These are phyloP conservation scores for Podocnemis expansa DNA, from an alignment of 2,113 vertebrate genomes.

Conservation along the genomic window DNA sequence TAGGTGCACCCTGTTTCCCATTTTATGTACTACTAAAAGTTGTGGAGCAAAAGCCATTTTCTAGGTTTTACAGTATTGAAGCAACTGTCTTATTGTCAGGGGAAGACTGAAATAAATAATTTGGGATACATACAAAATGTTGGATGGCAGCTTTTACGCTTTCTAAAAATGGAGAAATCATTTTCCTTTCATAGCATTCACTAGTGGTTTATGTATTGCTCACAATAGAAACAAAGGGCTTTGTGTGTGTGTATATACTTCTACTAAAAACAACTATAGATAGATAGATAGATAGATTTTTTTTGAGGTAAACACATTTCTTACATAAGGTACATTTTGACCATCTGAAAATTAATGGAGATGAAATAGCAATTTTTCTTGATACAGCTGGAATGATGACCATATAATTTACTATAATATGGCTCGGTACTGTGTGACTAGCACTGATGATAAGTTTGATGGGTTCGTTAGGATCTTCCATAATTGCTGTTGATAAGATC, in stretches of 20 bases:
- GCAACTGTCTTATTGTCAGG: slow-evolving; percentile 73
- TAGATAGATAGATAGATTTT: no score
- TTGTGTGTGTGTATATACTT: not conserved
- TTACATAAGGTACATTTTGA: not conserved
- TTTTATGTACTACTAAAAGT: slow-evolving; percentile 52
- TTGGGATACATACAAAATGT: slow-evolving; percentile 60
- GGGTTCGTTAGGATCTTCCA: slow-evolving; percentile 48
- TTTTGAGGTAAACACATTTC: slow-evolving; percentile 2
- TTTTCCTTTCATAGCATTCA: slow-evolving; percentile 42
- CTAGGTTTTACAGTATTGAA: slow-evolving; percentile 65
- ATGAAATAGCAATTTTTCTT: slow-evolving; percentile 43
- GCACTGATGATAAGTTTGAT: slow-evolving; percentile 34
- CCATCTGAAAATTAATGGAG: slow-evolving; percentile 29
- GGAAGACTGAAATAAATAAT: slow-evolving; percentile 71
- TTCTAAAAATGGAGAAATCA: slow-evolving; percentile 47
- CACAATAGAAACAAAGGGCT: slow-evolving; percentile 11
- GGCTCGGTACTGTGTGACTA: slow-evolving; percentile 26
- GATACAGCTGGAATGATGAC: slow-evolving; percentile 20
- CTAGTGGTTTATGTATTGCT: slow-evolving; percentile 25
- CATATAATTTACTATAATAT: slow-evolving; percentile 38
- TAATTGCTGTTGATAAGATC: slow-evolving; percentile 13
- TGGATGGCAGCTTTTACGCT: slow-evolving; percentile 43
- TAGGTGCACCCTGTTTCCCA: slow-evolving; percentile 23
- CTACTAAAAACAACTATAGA: no score
- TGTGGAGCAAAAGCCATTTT: slow-evolving; percentile 55